phyloP scores from a whole-genome alignment of 2,113 vertebrate genomes.

The Anolis carolinensis region DNA sequence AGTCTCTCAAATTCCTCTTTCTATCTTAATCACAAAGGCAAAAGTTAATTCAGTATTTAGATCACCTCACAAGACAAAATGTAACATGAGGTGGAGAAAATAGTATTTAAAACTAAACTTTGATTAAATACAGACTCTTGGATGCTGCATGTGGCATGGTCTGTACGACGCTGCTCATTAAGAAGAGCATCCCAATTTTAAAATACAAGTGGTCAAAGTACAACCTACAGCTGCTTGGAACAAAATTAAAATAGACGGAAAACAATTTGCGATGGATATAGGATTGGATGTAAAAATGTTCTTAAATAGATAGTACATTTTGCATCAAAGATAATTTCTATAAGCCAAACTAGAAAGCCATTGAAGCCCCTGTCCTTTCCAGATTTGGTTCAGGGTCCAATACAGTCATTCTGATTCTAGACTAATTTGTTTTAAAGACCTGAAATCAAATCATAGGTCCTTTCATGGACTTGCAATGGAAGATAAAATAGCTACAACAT shows the following conservation, averaged over 20 bases:
- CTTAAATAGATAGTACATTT: neutral
- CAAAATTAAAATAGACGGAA: too few species aligned
- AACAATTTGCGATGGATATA: too few species aligned
- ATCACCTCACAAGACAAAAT: neutral
- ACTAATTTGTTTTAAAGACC: too few species aligned
- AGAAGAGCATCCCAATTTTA: neutral
- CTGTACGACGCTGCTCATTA: neutral
- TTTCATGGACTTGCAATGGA: too few species aligned
- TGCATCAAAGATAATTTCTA: neutral
- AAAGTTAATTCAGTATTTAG: neutral
- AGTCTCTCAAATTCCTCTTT: accelerated
- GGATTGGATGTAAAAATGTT: too few species aligned
- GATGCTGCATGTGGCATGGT: neutral
- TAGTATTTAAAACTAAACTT: neutral
- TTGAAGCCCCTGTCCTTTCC: too few species aligned
- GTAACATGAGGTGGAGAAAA: neutral
- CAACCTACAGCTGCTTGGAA: too few species aligned
- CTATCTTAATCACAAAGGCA: neutral
- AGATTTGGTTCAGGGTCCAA: too few species aligned
- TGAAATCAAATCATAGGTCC: too few species aligned
- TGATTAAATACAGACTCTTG: neutral
- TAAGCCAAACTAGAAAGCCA: too few species aligned
- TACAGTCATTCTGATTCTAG: too few species aligned
- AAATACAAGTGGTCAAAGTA: neutral
- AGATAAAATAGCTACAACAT: too few species aligned